Percentiles rank a stretch among this genome's conserved stretches.
phyloP scores from a whole-genome alignment of 2,888 invertebrate genomes.

The Magallana nippona region DNA sequence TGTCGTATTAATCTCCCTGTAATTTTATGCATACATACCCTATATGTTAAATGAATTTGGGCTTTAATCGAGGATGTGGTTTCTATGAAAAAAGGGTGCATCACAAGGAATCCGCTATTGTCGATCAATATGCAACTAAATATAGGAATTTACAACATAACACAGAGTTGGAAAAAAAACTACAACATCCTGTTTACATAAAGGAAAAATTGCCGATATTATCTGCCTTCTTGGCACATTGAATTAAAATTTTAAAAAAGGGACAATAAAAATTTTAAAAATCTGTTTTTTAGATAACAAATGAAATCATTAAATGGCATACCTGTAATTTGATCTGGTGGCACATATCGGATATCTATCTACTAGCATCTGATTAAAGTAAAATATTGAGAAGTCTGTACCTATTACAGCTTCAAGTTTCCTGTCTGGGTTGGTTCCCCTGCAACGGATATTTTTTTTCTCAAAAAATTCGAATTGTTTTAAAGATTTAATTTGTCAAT shows the following conservation, averaged over 20 bases:
- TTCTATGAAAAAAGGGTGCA: constrained; percentile 31
- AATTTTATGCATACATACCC: not conserved
- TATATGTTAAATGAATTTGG: constrained; percentile 2
- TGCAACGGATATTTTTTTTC: not conserved
- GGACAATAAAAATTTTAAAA: not conserved
- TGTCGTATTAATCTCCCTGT: no score
- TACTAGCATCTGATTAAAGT: constrained; percentile 39
- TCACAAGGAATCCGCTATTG: constrained; percentile 34
- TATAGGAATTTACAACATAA: not conserved
- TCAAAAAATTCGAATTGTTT: no score
- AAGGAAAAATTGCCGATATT: not conserved
- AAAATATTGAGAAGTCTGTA: constrained; percentile 40
- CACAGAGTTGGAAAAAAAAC: not conserved
- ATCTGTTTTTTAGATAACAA: no score
- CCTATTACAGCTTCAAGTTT: constrained; percentile 36
- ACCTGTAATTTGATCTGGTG: constrained; percentile 19
- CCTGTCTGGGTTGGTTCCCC: not conserved
- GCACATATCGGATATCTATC: constrained; percentile 26
- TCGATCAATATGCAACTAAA: constrained; percentile 32
- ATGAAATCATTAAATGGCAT: not conserved
- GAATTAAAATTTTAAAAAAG: no score
- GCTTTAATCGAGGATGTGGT: not conserved
- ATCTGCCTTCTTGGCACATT: no score
- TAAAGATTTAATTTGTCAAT: no score
- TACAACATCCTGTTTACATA: no score